phyloP scores from a whole-genome alignment of 1,140 invertebrate species.

The Drosophila lacteicornis region DNA sequence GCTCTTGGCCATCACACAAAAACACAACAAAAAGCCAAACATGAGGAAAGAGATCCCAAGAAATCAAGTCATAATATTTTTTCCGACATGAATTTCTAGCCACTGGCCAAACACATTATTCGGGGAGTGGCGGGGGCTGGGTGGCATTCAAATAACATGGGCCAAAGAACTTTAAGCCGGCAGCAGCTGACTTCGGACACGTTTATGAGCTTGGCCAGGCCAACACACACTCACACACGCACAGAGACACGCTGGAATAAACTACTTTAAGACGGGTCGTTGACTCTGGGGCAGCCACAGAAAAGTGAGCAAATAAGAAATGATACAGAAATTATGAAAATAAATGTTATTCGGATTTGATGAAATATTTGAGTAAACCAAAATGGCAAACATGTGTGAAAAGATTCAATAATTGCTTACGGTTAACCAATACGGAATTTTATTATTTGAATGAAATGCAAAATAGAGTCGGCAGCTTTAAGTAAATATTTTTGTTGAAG shows the following conservation, averaged over 20 bases:
- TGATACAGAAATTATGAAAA: constrained; percentile 12
- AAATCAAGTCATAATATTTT: constrained; percentile 60
- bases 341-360: background rate
- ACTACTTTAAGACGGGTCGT: constrained; percentile 43
- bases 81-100: constrained; percentile 36
- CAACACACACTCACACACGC: constrained; percentile 8
- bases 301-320: constrained; percentile 18
- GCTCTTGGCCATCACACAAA: constrained; percentile 47
- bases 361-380: constrained; percentile 12
- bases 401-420: constrained; percentile 16
- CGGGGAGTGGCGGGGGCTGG: constrained; percentile 3
- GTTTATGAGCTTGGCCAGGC: constrained; percentile 48
- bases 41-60: constrained; percentile 22
- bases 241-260: constrained; percentile 9
- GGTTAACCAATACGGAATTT: constrained; percentile 1
- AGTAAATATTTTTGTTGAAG: background rate
- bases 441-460: constrained; percentile 4
- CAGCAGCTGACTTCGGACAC: constrained; percentile 49
- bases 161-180: constrained; percentile 53
- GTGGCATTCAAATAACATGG: constrained; percentile 59
- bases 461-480: background rate
- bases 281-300: constrained; percentile 27
- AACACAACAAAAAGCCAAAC: constrained; percentile 9
- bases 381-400: constrained; percentile 34
- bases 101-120: constrained; percentile 35